Base-by-base conservation (phyloP, 2,888 invertebrate species). In the Listrodromus nycthemerus region DNA sequence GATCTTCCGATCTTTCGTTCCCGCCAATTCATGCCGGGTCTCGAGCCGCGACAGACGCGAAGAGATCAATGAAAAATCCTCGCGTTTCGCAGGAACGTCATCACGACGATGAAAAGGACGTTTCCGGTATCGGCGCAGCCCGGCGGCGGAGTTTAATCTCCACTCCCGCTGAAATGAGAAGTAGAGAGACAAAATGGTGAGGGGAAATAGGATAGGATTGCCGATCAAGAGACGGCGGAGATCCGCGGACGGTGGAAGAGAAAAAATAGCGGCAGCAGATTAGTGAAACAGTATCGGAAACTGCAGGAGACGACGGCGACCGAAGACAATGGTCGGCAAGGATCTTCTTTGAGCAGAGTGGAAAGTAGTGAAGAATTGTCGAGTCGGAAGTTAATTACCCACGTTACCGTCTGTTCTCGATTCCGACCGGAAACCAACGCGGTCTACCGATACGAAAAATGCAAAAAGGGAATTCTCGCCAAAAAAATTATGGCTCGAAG, bases 11-110 rank as follows among this genome's bases (percentile, higher is more conserved):
- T 84, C 79, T 80, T 74, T 65, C 70, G 66, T 80, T 19, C 27
- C 19, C 52, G 74, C 82, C 80, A 76, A 88, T 89, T 89, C 87
- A 87, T 50, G 45, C 45, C 45, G 48, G 83, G 80, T 79, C 83
- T 79, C 85, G 84, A 90, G 88, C 85, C 85, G 81, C 78, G 76
- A 71, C 82, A 16, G 24, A 45, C 33, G 50, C 77, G 21, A 61
- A 84, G 86, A 87, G 90, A 90, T 90, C 88, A 86, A 85, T 79
- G 86, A 86, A 85, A 87, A 87, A 87, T 87, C 89, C 86, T 58
- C 63, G 63, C 24, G 27, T 58, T 71, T 58, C 27, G 41, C 69
- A 27, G 63, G 21, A 69, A 21, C 13, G 58, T 24, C 13, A 33
- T 13, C 61, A 27, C 67, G 45, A 48, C 55, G 58, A 48, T 45